phyloP scores from a whole-genome alignment of 2,113 vertebrate species.

The Vulpes ferrilata region DNA sequence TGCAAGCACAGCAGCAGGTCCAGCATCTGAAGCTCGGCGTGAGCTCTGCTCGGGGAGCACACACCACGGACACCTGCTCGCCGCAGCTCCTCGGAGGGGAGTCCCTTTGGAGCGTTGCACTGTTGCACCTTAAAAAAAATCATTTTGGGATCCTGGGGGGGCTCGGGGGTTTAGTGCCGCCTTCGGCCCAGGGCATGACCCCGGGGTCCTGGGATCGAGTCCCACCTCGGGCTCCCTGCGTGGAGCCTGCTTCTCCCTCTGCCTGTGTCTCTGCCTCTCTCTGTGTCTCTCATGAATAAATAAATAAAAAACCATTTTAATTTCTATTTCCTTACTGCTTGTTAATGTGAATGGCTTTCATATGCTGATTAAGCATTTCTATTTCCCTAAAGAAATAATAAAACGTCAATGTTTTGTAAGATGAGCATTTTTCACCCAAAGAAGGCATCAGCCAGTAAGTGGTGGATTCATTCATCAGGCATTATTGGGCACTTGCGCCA shows the following conservation, averaged over 20 bases:
- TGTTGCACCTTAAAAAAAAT: not conserved
- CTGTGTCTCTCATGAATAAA: too few relatives aligned
- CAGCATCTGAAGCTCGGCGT: rapidly evolving
- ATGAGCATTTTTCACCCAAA: not conserved
- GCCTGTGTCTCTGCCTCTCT: too few relatives aligned
- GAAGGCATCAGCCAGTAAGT: not conserved
- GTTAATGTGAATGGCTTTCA: not conserved
- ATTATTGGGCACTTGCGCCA: not conserved
- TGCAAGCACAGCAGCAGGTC: not conserved
- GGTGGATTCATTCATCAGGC: not conserved
- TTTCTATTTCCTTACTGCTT: not conserved
- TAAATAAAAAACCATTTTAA: not conserved
- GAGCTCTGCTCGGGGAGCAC: not conserved
- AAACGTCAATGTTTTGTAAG: not conserved
- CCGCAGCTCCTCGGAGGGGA: rapidly evolving
- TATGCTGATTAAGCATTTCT: not conserved
- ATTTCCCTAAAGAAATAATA: not conserved
- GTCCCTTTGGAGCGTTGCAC: not conserved
- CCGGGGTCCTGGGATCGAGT: too few relatives aligned
- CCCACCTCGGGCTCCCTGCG: too few relatives aligned
- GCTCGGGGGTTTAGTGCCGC: too few relatives aligned
- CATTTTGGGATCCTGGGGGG: too few relatives aligned
- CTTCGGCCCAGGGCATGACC: too few relatives aligned
- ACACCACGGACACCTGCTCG: rapidly evolving
- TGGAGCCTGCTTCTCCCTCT: too few relatives aligned